These are phyloP conservation scores for Nasua narica DNA, from an alignment of 2,797 vertebrate genomes.

Conservation along the genomic window DNA sequence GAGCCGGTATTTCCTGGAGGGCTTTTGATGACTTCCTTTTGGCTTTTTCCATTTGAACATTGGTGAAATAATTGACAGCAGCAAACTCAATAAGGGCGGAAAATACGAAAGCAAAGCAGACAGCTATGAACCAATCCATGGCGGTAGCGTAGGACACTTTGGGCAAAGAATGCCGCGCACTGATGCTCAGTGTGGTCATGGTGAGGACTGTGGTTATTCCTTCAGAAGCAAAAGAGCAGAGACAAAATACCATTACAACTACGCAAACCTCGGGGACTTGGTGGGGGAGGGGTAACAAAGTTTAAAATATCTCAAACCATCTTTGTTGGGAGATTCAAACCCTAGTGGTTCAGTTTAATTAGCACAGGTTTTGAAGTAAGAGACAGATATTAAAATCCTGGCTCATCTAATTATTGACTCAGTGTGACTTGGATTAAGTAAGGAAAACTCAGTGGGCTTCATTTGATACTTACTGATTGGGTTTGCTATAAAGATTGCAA, in stretches of 20 bases:
- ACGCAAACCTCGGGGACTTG: background rate
- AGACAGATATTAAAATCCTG: background rate
- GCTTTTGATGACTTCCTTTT: conserved; percentile 92
- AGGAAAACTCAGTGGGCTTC: background rate
- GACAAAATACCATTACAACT: conserved; percentile 6
- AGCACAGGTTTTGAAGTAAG: background rate
- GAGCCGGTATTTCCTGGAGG: conserved; percentile 84
- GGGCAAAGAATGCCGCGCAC: conserved; percentile 96
- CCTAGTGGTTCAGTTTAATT: background rate
- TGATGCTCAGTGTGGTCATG: conserved; percentile 98
- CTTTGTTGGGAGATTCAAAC: background rate
- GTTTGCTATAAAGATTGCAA: background rate
- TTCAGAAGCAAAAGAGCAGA: conserved; percentile 74
- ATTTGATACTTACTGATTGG: background rate
- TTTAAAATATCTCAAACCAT: background rate
- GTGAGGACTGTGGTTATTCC: conserved; percentile 98
- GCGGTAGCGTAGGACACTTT: conserved; percentile 99
- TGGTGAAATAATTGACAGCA: conserved; percentile 99
- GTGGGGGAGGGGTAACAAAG: background rate
- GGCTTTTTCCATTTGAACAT: conserved; percentile 91
- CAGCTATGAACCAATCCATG: conserved; percentile 99
- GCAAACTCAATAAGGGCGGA: conserved; percentile 99
- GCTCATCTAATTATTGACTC: background rate
- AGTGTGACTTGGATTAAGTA: background rate
- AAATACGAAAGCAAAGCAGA: conserved; percentile 99